Conservation (phyloP, 2,797 vertebrate species). For the Hephaestus fuliginosus region DNA sequence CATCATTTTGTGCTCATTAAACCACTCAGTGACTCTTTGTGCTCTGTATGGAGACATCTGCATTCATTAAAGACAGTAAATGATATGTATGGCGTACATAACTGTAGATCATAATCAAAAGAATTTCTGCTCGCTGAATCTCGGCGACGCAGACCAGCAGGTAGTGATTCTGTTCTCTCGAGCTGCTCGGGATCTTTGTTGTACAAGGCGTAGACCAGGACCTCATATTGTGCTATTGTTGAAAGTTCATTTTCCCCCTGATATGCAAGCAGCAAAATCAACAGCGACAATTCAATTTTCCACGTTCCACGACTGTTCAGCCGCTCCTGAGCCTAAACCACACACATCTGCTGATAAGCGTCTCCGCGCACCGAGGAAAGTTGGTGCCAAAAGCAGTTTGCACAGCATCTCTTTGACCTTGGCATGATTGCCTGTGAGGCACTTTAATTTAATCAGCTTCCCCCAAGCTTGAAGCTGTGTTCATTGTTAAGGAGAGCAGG, state of each 20-base stretch:
- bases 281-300: constrained; percentile 86
- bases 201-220: constrained; percentile 49
- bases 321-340: constrained; percentile 63
- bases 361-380: constrained; percentile 72
- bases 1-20: constrained; percentile 44
- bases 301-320: constrained; percentile 62
- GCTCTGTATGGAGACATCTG: constrained; percentile 19
- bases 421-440: constrained; percentile 85
- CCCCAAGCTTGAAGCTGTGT: constrained; percentile 78
- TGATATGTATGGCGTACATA: not conserved
- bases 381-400: constrained; percentile 83
- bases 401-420: constrained; percentile 86
- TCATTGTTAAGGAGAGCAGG: constrained; percentile 83
- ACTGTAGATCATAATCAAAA: constrained; percentile 21
- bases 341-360: constrained; percentile 79
- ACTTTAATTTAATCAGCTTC: constrained; percentile 89
- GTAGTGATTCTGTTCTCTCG: constrained; percentile 31
- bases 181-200: constrained; percentile 46
- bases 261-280: constrained; percentile 79
- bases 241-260: constrained; percentile 73
- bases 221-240: constrained; percentile 73
- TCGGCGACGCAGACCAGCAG: not conserved
- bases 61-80: constrained; percentile 34
- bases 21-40: constrained; percentile 14
- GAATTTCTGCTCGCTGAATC: constrained; percentile 3